These are phyloP conservation scores for Clinocottus analis DNA, from an alignment of 2,113 vertebrate genomes.

Conservation along the genomic window DNA sequence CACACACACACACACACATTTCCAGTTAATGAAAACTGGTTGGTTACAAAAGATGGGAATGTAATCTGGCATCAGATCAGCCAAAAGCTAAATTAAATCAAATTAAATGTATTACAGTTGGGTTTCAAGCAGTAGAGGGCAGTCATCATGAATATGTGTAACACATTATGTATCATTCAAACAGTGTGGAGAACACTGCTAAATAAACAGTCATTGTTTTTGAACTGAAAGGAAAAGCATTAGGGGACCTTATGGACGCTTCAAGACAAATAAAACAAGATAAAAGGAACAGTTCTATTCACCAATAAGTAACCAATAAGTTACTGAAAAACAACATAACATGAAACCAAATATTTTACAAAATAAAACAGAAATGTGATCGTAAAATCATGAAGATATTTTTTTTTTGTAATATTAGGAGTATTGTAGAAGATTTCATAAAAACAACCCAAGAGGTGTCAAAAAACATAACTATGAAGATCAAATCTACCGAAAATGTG, in stretches of 20 bases:
- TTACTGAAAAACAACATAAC: background rate
- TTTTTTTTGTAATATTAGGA: too few relatives aligned
- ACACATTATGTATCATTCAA: background rate
- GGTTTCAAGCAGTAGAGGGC: constrained; percentile 1
- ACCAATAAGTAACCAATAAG: background rate
- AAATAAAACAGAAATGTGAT: background rate
- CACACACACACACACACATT: constrained; percentile 2
- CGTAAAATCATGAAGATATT: background rate
- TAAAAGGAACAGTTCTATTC: too few relatives aligned
- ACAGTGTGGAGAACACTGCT: background rate
- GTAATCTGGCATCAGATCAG: background rate
- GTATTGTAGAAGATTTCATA: background rate
- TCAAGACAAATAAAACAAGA: background rate
- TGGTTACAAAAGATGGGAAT: background rate
- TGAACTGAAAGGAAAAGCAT: background rate
- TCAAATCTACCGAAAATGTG: background rate
- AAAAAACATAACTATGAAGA: background rate
- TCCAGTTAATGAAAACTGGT: background rate
- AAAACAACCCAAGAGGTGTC: too few relatives aligned
- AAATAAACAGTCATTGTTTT: background rate
- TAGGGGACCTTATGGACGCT: background rate
- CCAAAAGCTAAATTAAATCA: background rate
- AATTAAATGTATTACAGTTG: too few relatives aligned
- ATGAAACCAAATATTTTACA: background rate
- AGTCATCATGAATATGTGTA: background rate